These are phyloP conservation scores for Umimayanthus kanabou DNA, from an alignment of 92 coral and sea anemone genomes.

Conservation along the genomic window DNA sequence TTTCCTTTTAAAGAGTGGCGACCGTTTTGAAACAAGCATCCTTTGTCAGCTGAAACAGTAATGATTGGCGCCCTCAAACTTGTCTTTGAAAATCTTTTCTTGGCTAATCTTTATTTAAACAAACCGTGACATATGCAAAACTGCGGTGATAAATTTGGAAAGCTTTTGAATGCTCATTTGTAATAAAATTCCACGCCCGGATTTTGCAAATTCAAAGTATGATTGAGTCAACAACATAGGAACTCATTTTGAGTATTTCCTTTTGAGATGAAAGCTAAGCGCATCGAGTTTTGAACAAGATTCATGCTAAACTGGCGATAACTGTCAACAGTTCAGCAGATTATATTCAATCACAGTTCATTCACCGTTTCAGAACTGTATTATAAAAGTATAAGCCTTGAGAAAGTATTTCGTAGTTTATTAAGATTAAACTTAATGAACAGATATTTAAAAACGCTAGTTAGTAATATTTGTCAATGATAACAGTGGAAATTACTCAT, in stretches of 20 bases:
- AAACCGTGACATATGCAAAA: slow-evolving; percentile 38
- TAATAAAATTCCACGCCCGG: not conserved
- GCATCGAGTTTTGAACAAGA: not conserved
- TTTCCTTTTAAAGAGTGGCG: not conserved
- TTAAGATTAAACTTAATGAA: not conserved
- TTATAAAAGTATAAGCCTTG: too few species aligned
- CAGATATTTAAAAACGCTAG: not conserved
- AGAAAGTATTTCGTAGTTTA: not conserved
- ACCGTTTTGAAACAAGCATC: not conserved
- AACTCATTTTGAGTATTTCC: not conserved
- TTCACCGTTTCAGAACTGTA: not conserved
- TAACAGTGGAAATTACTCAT: not conserved
- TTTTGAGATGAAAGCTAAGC: not conserved
- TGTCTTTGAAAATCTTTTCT: slow-evolving; percentile 24
- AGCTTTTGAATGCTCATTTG: not conserved
- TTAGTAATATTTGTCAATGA: not conserved
- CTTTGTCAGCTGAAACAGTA: slow-evolving; percentile 26
- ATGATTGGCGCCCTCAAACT: slow-evolving; percentile 14
- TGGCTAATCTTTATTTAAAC: slow-evolving; percentile 19
- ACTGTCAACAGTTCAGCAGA: not conserved
- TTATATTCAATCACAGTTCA: too few species aligned
- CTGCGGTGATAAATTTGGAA: not conserved
- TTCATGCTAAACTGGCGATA: not conserved
- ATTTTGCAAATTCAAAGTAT: not conserved
- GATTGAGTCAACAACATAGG: not conserved